Evolutionary conservation across 2,888 invertebrate genomes (phyloP), one percentile per base, ranked within the genome.

Genomic region (Dicranocentrus wangi): DNA sequence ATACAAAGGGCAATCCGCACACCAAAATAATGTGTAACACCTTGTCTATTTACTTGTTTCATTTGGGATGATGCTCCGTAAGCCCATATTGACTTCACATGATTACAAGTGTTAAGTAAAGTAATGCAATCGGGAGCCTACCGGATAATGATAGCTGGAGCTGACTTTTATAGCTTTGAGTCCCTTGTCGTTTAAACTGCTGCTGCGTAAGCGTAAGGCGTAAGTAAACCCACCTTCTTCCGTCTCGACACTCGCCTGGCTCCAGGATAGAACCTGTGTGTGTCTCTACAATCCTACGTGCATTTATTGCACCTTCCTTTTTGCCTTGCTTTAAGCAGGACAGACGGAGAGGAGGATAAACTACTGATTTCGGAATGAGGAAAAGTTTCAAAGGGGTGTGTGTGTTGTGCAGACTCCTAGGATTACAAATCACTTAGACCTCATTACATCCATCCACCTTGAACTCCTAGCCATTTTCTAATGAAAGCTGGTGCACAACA

Each of bases 31-130:
- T 23, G 21, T 21, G 19, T 25, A 17, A 66, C 66, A 47, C 15
- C 21, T 39, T 23, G 13, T 28, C 23, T 13, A 15, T 39, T 51
- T 21, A 25, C 21, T 27, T 51, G 58, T 27, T 68, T 27, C 60
- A 32, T 28, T 76, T 76, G 42, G 25, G 32, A 27, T 55, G 42
- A 25, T 58, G 73, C n/a, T 47, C 15, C 53, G 60, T 77, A 60
- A 76, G 32, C 76, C 32, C 76, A 77, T 77, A 77, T 77, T 77
- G 77, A 69, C 77, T 78, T 78, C 78, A 58, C 39, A 53, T 80
- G 80, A 80, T 80, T 80, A 80, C 72, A 80, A 1, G 68, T 80
- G 68, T 73, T 72, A 80, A 80, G 72, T 68, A 80, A 68, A 32
- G 65, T 80, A 80, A 73, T 80, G 80, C 72, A 60, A 60, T 68